A percentile compares a stretch with the other conserved stretches of the same genome.
Evolutionary conservation across 2,113 vertebrate species (phyloP).

Genomic region (Ictidomys tridecemlineatus): DNA sequence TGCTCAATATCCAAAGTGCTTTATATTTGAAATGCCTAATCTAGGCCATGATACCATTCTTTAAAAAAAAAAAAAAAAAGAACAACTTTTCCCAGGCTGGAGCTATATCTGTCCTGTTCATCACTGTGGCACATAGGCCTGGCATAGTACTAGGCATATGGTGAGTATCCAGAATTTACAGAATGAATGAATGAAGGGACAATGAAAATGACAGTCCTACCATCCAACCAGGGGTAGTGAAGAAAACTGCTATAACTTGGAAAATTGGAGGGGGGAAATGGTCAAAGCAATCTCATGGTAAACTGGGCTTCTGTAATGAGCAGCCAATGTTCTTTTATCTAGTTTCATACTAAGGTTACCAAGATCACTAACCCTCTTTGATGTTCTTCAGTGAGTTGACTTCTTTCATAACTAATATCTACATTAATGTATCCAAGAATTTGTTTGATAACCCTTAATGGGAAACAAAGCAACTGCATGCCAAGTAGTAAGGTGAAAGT

Average conservation of each 20-base stretch:
- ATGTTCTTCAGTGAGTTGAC: background rate
- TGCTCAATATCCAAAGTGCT: background rate
- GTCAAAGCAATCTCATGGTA: background rate
- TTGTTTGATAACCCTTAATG: background rate
- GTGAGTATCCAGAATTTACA: background rate
- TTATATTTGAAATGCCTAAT: background rate
- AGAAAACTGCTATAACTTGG: background rate
- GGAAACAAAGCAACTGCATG: background rate
- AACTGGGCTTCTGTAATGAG: background rate
- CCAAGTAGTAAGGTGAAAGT: background rate
- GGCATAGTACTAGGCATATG: background rate
- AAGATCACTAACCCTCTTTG: background rate
- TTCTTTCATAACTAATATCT: constrained; percentile 10
- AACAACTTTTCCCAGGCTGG: background rate
- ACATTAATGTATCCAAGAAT: background rate
- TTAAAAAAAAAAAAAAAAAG: background rate
- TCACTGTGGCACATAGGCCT: background rate
- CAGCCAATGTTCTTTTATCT: background rate
- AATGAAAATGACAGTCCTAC: background rate
- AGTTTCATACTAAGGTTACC: background rate
- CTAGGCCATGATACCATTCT: background rate
- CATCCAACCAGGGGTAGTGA: background rate
- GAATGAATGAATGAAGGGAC: background rate
- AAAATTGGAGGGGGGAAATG: background rate
- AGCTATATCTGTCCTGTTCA: background rate